Percentiles rank a stretch among this genome's conserved stretches.
Evolutionary conservation across 2,888 invertebrate genomes (phyloP).

Genomic region (Philereme transversata): DNA sequence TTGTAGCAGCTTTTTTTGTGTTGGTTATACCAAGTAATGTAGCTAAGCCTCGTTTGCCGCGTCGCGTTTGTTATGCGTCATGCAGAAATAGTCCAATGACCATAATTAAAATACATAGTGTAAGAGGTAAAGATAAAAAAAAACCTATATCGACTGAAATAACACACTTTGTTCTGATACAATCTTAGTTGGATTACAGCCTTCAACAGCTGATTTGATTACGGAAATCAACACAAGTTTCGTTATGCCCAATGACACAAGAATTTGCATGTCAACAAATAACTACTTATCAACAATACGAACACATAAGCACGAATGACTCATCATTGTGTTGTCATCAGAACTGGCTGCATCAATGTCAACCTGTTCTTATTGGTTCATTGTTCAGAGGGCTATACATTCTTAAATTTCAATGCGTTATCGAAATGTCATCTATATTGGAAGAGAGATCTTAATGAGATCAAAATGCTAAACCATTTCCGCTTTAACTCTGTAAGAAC

Average conservation of each 20-base stretch:
- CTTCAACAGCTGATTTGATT: conserved; percentile 26
- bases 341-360: conserved; percentile 53
- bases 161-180: conserved; percentile 4
- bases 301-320: conserved; percentile 36
- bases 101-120: too few relatives aligned
- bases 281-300: conserved; percentile 10
- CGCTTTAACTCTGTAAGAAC: not conserved
- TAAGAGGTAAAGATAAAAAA: not conserved
- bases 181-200: conserved; percentile 15
- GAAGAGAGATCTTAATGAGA: conserved; percentile 20
- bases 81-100: too few relatives aligned
- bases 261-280: conserved; percentile 17
- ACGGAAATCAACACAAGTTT: conserved; percentile 27
- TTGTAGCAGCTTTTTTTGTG: not conserved
- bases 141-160: conserved; percentile 1
- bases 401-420: conserved; percentile 25
- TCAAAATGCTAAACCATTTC: conserved; percentile 5
- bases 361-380: conserved; percentile 51
- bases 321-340: conserved; percentile 47
- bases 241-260: conserved; percentile 8
- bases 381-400: conserved; percentile 38
- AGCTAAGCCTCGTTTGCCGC: too few relatives aligned
- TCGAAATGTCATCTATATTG: conserved; percentile 30
- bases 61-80: too few relatives aligned
- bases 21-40: not conserved